Base-by-base conservation (phyloP, 2,797 vertebrate genomes). In the Rhinella marina region DNA sequence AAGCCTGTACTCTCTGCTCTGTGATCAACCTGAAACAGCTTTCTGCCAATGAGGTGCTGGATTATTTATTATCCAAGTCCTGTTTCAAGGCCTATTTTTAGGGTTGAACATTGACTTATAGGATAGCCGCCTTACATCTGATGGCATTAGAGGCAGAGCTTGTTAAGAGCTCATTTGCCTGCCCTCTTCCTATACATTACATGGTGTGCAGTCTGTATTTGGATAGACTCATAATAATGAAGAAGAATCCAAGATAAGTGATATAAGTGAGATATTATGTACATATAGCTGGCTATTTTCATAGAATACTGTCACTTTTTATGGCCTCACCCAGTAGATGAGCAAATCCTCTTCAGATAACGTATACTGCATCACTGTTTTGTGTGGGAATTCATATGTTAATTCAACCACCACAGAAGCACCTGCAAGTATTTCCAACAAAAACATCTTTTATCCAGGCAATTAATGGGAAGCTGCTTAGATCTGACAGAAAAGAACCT, bases 361-460 rank as follows among this genome's bases (percentile, higher is more conserved):
- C 21, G 32, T 80, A 19, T 57, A 25, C 17, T 68, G n/a, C 61
- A 54, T 68, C 25, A 41, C 11, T 68, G 23, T 23, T 80, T 57
- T 86, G 16, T 64, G 27, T 21, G 50, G 19, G 23, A 50, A 79
- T 79, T 54, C 68, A 79, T 66, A 66, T 86, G 72, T 54, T 64
- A 68, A 86, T 86, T 66, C 17, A 52, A 8, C 84, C 25, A 23
- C 19, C 75, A 86, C 23, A n/a, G 61, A 50, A 78, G 56, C 41
- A 86, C n/a, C 59, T 54, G n/a, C n/a, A 78, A 52, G 54, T 78
- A 66, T 54, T 21, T 86, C 75, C 61, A 79, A 68, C 12, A 78
- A 79, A 85, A 86, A 86, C 59, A 86, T 62, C 66, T 79, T 78
- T 79, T 79, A 29, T 64, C n/a, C 41, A 78, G 21, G 17, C 50